A percentile compares a stretch with the other conserved stretches of the same genome.
Conservation (phyloP, 2,797 vertebrate species). For the Eupleurogrammus muticus region DNA sequence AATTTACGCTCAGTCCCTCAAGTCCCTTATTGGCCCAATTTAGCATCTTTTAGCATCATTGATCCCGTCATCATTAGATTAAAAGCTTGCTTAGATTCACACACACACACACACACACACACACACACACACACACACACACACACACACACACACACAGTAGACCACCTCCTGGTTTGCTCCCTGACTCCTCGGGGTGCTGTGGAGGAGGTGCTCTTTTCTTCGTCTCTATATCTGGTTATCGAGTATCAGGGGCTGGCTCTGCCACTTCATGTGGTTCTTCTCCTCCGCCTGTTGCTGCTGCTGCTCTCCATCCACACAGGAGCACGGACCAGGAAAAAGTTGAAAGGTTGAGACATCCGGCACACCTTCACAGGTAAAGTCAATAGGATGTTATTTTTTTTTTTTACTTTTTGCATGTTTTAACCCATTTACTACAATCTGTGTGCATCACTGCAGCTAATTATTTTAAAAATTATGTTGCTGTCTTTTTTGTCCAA, state of each 20-base stretch:
- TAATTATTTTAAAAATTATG: background rate
- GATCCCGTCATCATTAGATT: conserved; percentile 69
- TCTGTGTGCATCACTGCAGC: background rate
- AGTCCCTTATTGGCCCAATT: conserved; percentile 11
- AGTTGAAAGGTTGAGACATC: conserved; percentile 1
- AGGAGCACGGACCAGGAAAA: conserved; percentile 1
- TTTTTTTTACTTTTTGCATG: conserved; percentile 22
- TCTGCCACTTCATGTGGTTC: conserved; percentile 47
- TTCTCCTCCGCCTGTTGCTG: conserved; percentile 15
- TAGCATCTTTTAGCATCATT: conserved; percentile 33
- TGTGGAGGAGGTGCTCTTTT: conserved; percentile 65
- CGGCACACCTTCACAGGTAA: conserved; percentile 48
- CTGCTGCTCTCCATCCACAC: conserved; percentile 20
- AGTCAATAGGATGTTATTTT: background rate
- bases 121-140: conserved; percentile 9
- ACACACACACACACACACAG: conserved; percentile 5
- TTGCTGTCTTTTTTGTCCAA: background rate
- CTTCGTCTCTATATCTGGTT: conserved; percentile 46
- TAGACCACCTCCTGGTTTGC: conserved; percentile 28
- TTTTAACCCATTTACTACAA: background rate
- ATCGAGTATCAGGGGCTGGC: conserved; percentile 45
- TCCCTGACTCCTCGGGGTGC: conserved; percentile 54
- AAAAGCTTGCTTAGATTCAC: conserved; percentile 46
- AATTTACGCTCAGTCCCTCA: conserved; percentile 15
- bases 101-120: conserved; percentile 1